These are phyloP conservation scores for Thymelicus lineola DNA, from an alignment of 2,888 invertebrate genomes.

Conservation along the genomic window DNA sequence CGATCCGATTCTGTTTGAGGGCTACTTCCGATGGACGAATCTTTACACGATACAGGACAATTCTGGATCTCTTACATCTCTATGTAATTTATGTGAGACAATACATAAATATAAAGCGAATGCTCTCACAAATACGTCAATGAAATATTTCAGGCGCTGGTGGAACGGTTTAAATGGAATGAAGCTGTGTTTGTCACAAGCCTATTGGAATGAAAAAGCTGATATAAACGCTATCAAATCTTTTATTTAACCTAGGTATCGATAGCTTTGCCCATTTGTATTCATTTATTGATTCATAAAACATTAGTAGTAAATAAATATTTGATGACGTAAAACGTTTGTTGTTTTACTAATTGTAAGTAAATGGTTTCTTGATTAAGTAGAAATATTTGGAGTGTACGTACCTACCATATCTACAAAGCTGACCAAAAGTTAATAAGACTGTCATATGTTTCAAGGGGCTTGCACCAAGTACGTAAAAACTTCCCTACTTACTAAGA, in stretches of 20 bases:
- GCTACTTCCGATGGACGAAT: slow-evolving; percentile 65
- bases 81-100: slow-evolving; percentile 60
- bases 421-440: too few relatives aligned
- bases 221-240: slow-evolving; percentile 36
- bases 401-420: too few relatives aligned
- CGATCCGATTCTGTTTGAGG: slow-evolving; percentile 49
- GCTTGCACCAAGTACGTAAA: too few relatives aligned
- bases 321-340: too few relatives aligned
- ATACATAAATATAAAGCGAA: slow-evolving; percentile 48
- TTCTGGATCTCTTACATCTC: slow-evolving; percentile 46
- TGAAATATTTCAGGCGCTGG: slow-evolving; percentile 59
- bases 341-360: too few relatives aligned
- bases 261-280: too few relatives aligned
- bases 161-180: slow-evolving; percentile 60
- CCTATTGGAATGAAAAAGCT: slow-evolving; percentile 53
- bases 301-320: not conserved
- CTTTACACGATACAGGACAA: slow-evolving; percentile 50
- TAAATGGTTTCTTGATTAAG: too few relatives aligned
- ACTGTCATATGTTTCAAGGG: too few relatives aligned
- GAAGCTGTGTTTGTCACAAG: slow-evolving; percentile 56
- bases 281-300: slow-evolving; percentile 39
- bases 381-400: too few relatives aligned
- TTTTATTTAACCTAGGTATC: too few relatives aligned
- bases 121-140: slow-evolving; percentile 39
- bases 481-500: too few relatives aligned